Evolutionary conservation across 2,888 invertebrate species (phyloP).

Genomic region (Noctua janthina): DNA sequence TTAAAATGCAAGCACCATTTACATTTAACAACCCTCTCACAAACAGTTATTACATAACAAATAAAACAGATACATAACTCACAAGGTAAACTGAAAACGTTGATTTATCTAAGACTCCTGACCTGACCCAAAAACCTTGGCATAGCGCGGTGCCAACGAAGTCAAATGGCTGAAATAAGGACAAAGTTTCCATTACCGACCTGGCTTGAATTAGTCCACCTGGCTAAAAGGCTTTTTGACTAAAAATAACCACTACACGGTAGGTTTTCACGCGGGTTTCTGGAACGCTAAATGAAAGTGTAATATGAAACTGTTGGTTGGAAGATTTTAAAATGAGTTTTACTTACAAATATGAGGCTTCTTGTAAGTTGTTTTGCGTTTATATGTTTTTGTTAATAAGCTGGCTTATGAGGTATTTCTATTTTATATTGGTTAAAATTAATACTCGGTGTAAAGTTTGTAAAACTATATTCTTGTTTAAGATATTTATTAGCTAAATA

Average conservation of each 20-base stretch:
- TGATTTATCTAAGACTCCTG: slow-evolving; percentile 52
- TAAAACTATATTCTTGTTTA: not conserved
- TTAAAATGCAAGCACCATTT: not conserved
- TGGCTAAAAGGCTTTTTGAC: slow-evolving; percentile 41
- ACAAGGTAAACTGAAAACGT: slow-evolving; percentile 42
- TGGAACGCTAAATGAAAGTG: slow-evolving; percentile 34
- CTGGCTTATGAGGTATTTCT: not conserved
- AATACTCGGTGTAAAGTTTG: not conserved
- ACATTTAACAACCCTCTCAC: not conserved
- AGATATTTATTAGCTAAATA: too few relatives aligned
- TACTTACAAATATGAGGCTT: slow-evolving; percentile 14
- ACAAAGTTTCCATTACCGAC: slow-evolving; percentile 58
- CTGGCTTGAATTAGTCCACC: slow-evolving; percentile 46
- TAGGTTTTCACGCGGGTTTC: slow-evolving; percentile 25
- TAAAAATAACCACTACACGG: slow-evolving; percentile 35
- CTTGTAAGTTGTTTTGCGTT: slow-evolving; percentile 19
- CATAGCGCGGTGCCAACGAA: slow-evolving; percentile 39
- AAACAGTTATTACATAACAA: slow-evolving; percentile 9
- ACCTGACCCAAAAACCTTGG: slow-evolving; percentile 61
- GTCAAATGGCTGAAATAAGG: slow-evolving; percentile 51
- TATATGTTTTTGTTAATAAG: slow-evolving; percentile 6
- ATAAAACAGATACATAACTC: slow-evolving; percentile 31
- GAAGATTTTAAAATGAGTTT: slow-evolving; percentile 44
- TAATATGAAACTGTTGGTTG: slow-evolving; percentile 18
- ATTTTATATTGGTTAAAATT: not conserved